A percentile compares a stretch with the other conserved stretches of the same genome.
These are phyloP conservation scores for Luperina testacea DNA, from an alignment of 2,888 invertebrate species.

Conservation along the genomic window DNA sequence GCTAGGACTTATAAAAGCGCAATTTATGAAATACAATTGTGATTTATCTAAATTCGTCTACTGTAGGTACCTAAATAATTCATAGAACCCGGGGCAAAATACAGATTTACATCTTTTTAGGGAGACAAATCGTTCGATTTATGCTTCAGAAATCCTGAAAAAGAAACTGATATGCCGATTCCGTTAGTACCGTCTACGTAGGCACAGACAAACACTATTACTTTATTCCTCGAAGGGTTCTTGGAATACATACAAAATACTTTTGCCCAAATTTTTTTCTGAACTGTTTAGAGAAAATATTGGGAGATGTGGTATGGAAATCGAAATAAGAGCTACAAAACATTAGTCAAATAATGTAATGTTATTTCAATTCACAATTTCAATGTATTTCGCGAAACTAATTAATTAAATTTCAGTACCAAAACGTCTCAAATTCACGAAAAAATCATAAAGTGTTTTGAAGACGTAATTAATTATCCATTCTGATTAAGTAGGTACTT, in stretches of 20 bases:
- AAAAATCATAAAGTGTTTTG: slow-evolving; percentile 13
- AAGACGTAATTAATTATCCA: slow-evolving; percentile 1
- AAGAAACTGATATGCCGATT: slow-evolving; percentile 32
- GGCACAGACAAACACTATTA: slow-evolving; percentile 23
- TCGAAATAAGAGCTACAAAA: background rate
- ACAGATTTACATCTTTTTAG: slow-evolving; percentile 18
- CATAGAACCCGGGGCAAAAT: slow-evolving; percentile 21
- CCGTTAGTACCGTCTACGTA: slow-evolving; percentile 15
- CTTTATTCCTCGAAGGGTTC: slow-evolving; percentile 5
- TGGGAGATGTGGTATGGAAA: background rate
- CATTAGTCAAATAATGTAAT: background rate
- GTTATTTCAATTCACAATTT: background rate
- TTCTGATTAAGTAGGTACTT: slow-evolving; percentile 5
- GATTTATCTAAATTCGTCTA: slow-evolving; percentile 2
- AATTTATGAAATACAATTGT: slow-evolving; percentile 4
- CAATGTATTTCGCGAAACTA: background rate
- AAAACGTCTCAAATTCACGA: background rate
- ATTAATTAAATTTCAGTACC: background rate
- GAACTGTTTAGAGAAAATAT: slow-evolving; percentile 1
- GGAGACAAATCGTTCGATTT: slow-evolving; percentile 31
- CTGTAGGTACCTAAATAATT: slow-evolving; percentile 18
- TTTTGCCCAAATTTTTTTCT: slow-evolving; percentile 4
- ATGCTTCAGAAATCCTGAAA: slow-evolving; percentile 27
- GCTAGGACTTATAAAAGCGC: background rate
- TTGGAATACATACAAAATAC: slow-evolving; percentile 21